Evolutionary conservation across 2,113 vertebrate species (phyloP), one percentile per base, ranked within the genome.

Genomic region (Eublepharis macularius): DNA sequence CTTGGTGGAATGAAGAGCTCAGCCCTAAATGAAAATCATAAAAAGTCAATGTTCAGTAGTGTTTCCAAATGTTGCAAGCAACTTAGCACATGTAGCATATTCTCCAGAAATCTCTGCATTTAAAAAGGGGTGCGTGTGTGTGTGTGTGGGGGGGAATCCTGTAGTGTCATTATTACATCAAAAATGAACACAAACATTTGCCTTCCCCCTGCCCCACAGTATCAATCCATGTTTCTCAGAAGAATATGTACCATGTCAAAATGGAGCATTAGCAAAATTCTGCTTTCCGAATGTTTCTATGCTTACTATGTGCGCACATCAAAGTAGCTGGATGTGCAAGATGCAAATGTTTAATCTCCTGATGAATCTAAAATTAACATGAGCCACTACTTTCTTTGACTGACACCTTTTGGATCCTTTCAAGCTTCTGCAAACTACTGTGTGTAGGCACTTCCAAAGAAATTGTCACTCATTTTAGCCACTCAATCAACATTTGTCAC

Each of bases 401-500:
- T 94, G 93, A 94, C 93, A 91, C 86, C 90, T 92, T 84, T 91
- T 87, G 65, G 89, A 47, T 92, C 88, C 86, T 92, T 72, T 85
- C 66, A 80, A 0, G 0, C 77, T 88, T 77, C 34, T 92, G 88
- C 83, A 72, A 1, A 2, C 76, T 88, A 82, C 39, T 86, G 85
- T 85, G 83, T 90, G 85, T 90, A 91, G 88, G 88, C 88, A 84
- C 76, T 92, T 82, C 34, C 82, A 83, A 89, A 65, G 78, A 93
- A 94, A 89, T 92, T 94, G 93, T 93, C 87, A 86, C 86, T 94
- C 88, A 86, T 70, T 92, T 92, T 83, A 93, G 82, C 88, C 93
- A 88, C 91, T 93, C 93, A 93, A 90, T 93, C 94, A 94, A 88
- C 90, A 82, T 94, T 94, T 93, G 92, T 93, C 93, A 94, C 86